A percentile compares a stretch with the other conserved stretches of the same genome.
Evolutionary conservation across 2,888 invertebrate genomes (phyloP).

Genomic region (Macropis europaea): DNA sequence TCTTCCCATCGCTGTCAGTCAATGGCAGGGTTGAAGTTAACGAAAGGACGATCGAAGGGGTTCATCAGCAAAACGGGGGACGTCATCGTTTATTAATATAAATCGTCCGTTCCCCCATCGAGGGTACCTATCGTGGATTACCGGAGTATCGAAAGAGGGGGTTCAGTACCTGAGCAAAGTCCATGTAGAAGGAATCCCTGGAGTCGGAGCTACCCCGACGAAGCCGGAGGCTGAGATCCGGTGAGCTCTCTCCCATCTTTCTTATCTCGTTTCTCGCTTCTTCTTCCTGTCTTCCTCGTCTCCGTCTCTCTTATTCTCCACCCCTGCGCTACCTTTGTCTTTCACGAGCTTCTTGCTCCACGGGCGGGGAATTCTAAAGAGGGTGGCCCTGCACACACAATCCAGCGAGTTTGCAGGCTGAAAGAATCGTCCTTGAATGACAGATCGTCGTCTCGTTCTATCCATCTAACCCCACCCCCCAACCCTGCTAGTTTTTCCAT

Average conservation of each 20-base stretch:
- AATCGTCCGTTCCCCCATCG: not conserved
- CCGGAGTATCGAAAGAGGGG: constrained; percentile 15
- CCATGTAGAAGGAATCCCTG: constrained; percentile 94
- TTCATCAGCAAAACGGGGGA: not conserved
- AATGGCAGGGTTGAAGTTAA: not conserved
- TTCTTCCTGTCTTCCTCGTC: constrained; percentile 24
- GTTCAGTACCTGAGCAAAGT: constrained; percentile 85
- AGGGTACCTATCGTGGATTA: constrained; percentile 24
- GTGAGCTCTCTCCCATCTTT: constrained; percentile 88
- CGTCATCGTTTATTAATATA: not conserved
- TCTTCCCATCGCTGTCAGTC: not conserved
- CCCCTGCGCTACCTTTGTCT: constrained; percentile 63
- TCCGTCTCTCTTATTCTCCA: constrained; percentile 36
- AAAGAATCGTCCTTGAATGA: constrained; percentile 68
- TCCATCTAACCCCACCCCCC: constrained; percentile 11
- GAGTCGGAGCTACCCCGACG: constrained; percentile 93
- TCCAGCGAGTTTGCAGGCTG: constrained; percentile 64
- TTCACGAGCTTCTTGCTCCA: constrained; percentile 69
- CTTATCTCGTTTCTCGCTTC: constrained; percentile 59
- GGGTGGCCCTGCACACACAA: constrained; percentile 65
- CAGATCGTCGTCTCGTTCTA: constrained; percentile 55
- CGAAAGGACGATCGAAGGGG: not conserved
- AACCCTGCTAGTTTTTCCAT: not conserved
- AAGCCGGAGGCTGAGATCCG: constrained; percentile 91
- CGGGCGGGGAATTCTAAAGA: constrained; percentile 73